Conservation (phyloP, 2,888 invertebrate genomes). For the Brachypterus glaber region DNA sequence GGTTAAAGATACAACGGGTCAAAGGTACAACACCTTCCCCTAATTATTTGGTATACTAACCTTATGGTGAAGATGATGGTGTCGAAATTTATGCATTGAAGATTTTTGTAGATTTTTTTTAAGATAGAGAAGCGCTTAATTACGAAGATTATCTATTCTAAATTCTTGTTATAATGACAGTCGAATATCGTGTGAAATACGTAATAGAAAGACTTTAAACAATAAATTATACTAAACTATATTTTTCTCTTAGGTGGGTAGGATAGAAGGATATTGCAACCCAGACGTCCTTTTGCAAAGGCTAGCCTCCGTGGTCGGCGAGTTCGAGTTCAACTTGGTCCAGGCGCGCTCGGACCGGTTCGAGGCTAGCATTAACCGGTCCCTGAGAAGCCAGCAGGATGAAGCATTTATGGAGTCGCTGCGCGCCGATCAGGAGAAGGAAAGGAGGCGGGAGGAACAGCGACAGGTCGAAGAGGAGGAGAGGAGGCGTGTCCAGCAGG, state of each 20-base stretch:
- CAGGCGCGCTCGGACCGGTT: constrained; percentile 80
- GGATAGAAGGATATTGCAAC: constrained; percentile 79
- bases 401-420: constrained; percentile 88
- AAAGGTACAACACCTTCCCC: too few species aligned
- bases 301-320: constrained; percentile 65
- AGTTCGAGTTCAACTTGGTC: constrained; percentile 80
- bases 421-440: constrained; percentile 90
- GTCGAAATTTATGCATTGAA: too few species aligned
- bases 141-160: too few species aligned
- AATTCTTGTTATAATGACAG: too few species aligned
- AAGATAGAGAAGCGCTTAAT: too few species aligned
- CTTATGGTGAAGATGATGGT: too few species aligned
- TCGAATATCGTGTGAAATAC: too few species aligned
- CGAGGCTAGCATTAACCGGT: constrained; percentile 51
- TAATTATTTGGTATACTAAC: too few species aligned
- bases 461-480: constrained; percentile 46
- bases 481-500: constrained; percentile 38
- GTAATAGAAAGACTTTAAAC: too few species aligned
- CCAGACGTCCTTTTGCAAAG: constrained; percentile 59
- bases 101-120: too few species aligned
- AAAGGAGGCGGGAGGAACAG: constrained; percentile 58
- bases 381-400: constrained; percentile 83
- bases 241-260: constrained; percentile 74
- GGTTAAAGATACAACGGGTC: too few species aligned
- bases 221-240: too few species aligned